Base-by-base conservation (phyloP, 2,888 invertebrate genomes). In the Xanthia icteritia region DNA sequence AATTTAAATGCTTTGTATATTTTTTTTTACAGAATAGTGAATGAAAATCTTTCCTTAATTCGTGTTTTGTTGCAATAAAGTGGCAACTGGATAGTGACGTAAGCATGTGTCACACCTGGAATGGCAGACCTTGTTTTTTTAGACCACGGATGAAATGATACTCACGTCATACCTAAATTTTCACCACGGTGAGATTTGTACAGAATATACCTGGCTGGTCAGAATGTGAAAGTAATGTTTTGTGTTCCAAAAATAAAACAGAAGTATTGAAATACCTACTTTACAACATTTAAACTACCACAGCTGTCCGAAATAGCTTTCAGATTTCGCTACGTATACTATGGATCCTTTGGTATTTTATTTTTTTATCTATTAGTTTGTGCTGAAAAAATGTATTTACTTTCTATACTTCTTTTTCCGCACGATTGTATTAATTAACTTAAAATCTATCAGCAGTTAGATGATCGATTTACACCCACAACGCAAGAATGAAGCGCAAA, bases 401-500 rank as follows among this genome's bases (percentile, higher is more conserved):
- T 39, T 39, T 39, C 42, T 42, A 11, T 42, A 42, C 8, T 31
- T 54, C 2, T 31, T 73, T 17, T 20, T 5, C 2, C 17, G 1
- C n/a, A 0, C 13, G 3, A 20, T 3, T 58, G 15, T 27, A 48
- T 31, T 54, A 58, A 39, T 76, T 8, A 61, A 36, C 8, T 42
- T 5, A 45, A 61, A 58, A 60, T 15, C 4, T 11, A 42, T 51
- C 11, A 73, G 6, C 45, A 20, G 17, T 15, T 51, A 64, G 23
- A 48, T 20, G 23, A 36, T 48, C 27, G 13, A 23, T 56, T 65
- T 65, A 84, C 68, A 69, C 42, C 36, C 65, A 51, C 36, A 69
- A 56, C 60, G 13, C 13, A 69, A 83, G 54, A 83, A 60, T 45
- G 61, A 65, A 65, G 60, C 65, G 63, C 60, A 72, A 61, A 61